Base-by-base conservation (phyloP, 2,888 invertebrate genomes). In the Sinotaia quadrata region DNA sequence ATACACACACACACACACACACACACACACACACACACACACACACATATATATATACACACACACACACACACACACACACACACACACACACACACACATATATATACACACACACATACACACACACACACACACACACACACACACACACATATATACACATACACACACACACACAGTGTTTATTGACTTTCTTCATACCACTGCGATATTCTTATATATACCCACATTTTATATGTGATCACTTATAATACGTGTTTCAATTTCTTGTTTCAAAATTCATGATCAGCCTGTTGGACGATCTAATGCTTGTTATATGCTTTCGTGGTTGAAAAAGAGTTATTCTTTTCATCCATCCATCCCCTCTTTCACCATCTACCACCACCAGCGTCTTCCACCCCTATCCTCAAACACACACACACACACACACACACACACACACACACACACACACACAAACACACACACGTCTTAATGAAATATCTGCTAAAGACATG, bases 61-160 rank as follows among this genome's bases (percentile, higher is more conserved):
- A 54, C 54, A 36, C 33, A 7, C 33, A 54, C 54, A 54, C 33
- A 54, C 31, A 54, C 54, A 54, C 56, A 56, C 56, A 56, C 33
- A 15, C n/a, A 33, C 56, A 33, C 56, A 56, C 56, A 56, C 56
- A 33, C 4, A 56, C 56, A 56, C 56, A 33, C 56, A 33, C 56
- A 56, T 10, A 27, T 34, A 56, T 34, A 33, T 34, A 56, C 33
- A 33, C 56, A 33, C 33, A 33, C 33, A 33, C 33, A 56, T 34
- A 56, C 56, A 31, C 33, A 56, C 56, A 56, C 4, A 31, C 56
- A 56, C 4, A 3, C 56, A 56, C 33, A 56, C 31, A 56, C 56
- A 52, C 56, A 33, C 33, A 31, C n/a, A 52, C 12, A 56, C 24
- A 24, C 8, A 52, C 33, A 56, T 34, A 31, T n/a, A 54, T 33